Conservation (phyloP, 2,113 vertebrate genomes). For the Holacanthus passer region DNA sequence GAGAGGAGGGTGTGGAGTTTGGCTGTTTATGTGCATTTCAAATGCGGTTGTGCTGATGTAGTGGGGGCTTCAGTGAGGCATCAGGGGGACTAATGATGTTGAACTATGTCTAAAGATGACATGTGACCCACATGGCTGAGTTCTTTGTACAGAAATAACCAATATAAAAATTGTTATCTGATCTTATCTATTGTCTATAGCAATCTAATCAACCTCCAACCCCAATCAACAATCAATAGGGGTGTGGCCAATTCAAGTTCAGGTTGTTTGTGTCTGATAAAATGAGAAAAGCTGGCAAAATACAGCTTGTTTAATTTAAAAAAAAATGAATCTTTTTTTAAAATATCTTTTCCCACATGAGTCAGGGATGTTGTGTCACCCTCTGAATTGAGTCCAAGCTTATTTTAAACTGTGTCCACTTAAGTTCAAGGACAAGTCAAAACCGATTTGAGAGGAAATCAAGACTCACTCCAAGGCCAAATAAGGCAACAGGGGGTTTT, state of each 20-base stretch:
- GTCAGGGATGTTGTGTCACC: too few relatives aligned
- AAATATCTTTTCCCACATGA: too few relatives aligned
- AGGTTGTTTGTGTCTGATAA: neutral
- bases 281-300: too few relatives aligned
- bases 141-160: neutral
- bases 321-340: too few relatives aligned
- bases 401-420: neutral
- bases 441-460: neutral
- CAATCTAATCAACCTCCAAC: neutral
- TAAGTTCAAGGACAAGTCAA: conserved; percentile 5
- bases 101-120: conserved; percentile 5
- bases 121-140: conserved; percentile 13
- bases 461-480: conserved; percentile 3
- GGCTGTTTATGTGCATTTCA: conserved; percentile 40
- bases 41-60: conserved; percentile 27
- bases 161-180: neutral
- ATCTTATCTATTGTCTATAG: neutral
- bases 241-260: neutral
- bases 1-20: conserved; percentile 56
- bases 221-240: neutral
- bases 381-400: neutral
- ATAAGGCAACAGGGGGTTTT: neutral
- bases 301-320: neutral
- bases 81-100: conserved; percentile 22
- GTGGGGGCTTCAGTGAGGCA: conserved; percentile 24